Evolutionary conservation across 2,797 vertebrate genomes (phyloP).

Genomic region (Esox lucius): DNA sequence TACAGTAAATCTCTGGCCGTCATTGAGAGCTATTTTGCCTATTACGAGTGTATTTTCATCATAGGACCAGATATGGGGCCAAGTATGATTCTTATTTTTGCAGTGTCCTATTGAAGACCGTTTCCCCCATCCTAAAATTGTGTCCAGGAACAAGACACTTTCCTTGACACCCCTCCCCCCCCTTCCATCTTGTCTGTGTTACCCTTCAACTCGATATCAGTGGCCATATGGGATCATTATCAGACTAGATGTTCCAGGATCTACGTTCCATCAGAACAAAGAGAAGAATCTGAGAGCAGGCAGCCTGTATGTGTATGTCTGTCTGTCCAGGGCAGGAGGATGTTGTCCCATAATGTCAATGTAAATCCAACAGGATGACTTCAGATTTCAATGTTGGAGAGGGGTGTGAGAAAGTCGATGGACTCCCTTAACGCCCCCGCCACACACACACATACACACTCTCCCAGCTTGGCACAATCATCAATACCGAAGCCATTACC

Average conservation of each 20-base stretch:
- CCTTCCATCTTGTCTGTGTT: not conserved
- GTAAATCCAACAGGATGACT: slow-evolving; percentile 20
- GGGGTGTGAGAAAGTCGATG: slow-evolving; percentile 31
- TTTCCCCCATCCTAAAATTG: not conserved
- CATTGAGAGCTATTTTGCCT: not conserved
- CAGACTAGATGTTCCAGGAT: not conserved
- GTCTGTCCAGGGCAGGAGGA: not conserved
- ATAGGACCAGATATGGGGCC: not conserved
- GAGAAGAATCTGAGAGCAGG: not conserved
- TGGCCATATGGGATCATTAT: not conserved
- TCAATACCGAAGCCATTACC: slow-evolving; percentile 30
- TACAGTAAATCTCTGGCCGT: slow-evolving; percentile 27
- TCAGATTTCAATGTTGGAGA: slow-evolving; percentile 9
- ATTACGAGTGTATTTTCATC: not conserved
- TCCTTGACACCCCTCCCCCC: no score
- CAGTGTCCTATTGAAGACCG: not conserved
- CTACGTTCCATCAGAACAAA: not conserved
- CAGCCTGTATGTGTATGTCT: not conserved
- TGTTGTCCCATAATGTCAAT: slow-evolving; percentile 16
- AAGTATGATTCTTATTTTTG: not conserved
- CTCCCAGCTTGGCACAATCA: slow-evolving; percentile 26
- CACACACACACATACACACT: not conserved
- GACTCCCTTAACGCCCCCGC: slow-evolving; percentile 15
- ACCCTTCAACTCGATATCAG: not conserved
- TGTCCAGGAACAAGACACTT: not conserved